Conservation (phyloP, 2,113 vertebrate species). For the Hiodon tergisus region DNA sequence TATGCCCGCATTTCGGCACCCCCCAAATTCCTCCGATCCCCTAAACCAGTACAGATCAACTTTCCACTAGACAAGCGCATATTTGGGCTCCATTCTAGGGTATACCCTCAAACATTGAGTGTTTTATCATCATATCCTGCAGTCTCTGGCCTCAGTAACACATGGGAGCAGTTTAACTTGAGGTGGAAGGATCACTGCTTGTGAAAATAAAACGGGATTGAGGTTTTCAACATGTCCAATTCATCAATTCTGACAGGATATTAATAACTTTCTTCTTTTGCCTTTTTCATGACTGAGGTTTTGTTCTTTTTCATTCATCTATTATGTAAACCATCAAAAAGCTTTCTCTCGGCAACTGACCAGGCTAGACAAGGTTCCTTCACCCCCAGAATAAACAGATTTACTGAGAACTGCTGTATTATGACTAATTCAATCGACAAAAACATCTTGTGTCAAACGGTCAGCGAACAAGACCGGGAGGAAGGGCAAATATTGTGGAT, state of each 20-base stretch:
- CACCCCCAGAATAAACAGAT: background rate
- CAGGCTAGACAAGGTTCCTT: background rate
- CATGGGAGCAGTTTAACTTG: slow-evolving; percentile 23
- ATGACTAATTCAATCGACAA: background rate
- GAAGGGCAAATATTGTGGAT: too few relatives aligned
- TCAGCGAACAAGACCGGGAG: background rate
- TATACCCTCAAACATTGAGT: slow-evolving; percentile 21
- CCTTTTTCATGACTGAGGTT: slow-evolving; percentile 6
- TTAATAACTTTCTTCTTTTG: slow-evolving; percentile 43
- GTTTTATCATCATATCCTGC: slow-evolving; percentile 36
- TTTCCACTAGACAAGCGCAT: slow-evolving; percentile 32
- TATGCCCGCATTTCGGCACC: background rate
- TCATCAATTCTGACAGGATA: slow-evolving; percentile 53
- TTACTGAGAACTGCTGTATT: background rate
- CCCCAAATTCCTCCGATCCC: background rate
- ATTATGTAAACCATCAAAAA: slow-evolving; percentile 9
- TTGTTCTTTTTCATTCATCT: slow-evolving; percentile 19
- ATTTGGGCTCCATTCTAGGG: slow-evolving; percentile 33
- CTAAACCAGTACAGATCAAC: slow-evolving; percentile 28
- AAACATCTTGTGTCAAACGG: background rate
- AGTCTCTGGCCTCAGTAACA: slow-evolving; percentile 31
- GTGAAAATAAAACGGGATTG: slow-evolving; percentile 49
- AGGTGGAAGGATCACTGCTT: slow-evolving; percentile 41
- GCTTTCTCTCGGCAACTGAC: background rate
- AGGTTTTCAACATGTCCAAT: slow-evolving; percentile 38